Base-by-base conservation (phyloP, 2,797 vertebrate genomes). In the Typhlichthys eigenmanni region DNA sequence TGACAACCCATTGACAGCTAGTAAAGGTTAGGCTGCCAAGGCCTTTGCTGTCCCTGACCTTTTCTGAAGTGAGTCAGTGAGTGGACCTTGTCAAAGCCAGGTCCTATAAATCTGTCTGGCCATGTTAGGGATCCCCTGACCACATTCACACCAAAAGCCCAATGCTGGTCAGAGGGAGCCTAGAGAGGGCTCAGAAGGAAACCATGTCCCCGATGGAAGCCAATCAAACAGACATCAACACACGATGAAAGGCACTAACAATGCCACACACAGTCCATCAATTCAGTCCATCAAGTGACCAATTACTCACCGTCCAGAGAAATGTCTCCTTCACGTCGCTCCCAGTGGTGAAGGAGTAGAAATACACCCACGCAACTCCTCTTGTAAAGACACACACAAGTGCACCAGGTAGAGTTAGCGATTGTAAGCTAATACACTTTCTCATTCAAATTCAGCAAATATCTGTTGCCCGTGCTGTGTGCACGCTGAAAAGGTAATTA, bases 161-260 rank as follows among this genome's bases (percentile, higher is more conserved):
- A 67, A 72, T 66, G 55, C 13, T 45, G 62, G 74, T 74, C 90
- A 90, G 85, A 89, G 89, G 91, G 83, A 24, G 3, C 3, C 24
- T 59, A 72, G 60, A 67, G 82, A 79, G 7, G 67, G 38, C 67
- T 56, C 52, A 56, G 82, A 69, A 63, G 67, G 74, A 64, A 60
- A 29, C 58, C 13, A n/a, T 13, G 57, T 88, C 88, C 93, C 94
- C 56, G 77, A 91, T 89, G 92, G 89, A 91, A 75, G 85, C 82
- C 90, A 92, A 94, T 95, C 92, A 94, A 92, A 92, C 59, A 74
- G 78, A 83, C 75, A 63, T 5, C 50, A 61, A 57, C 55, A 77
- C 82, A 77, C 69, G 60, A 80, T 74, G 71, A 81, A 75, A 76
- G 75, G 79, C 70, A 49, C 50, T 48, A 85, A 79, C 74, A 86